Evolutionary conservation across 1,140 invertebrate species (phyloP).

Genomic region (Aphelenchoides besseyi): DNA sequence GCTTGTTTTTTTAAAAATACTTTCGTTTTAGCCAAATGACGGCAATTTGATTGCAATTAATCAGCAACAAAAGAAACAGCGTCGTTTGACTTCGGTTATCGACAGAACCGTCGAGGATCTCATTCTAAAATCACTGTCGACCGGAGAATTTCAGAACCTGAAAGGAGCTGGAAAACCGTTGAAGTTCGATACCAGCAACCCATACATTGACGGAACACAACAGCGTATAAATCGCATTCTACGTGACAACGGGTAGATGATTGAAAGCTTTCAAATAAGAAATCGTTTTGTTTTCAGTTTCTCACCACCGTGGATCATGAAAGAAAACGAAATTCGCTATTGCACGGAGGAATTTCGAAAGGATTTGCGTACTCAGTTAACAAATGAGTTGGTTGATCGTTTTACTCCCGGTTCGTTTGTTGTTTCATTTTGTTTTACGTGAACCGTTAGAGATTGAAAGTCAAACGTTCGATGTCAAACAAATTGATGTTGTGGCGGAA

Average conservation of each 20-base stretch:
- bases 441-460: neutral
- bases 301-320: conserved; percentile 23
- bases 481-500: neutral
- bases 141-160: conserved; percentile 23
- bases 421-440: neutral
- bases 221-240: conserved; percentile 24
- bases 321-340: conserved; percentile 27
- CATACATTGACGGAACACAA: conserved; percentile 27
- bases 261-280: too few relatives aligned
- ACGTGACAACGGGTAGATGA: conserved; percentile 23
- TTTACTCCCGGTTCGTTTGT: neutral
- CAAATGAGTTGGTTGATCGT: neutral
- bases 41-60: neutral
- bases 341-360: neutral
- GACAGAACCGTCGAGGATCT: conserved; percentile 29
- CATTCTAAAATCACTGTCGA: conserved; percentile 19
- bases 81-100: conserved; percentile 13
- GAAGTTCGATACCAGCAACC: conserved; percentile 16
- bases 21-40: neutral
- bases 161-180: conserved; percentile 26
- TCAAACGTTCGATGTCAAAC: neutral
- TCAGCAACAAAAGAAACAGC: neutral
- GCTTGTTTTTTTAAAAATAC: neutral
- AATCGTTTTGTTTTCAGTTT: neutral
- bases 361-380: neutral